These are phyloP conservation scores for Ochropleura plecta DNA, from an alignment of 2,888 invertebrate species.

Conservation along the genomic window DNA sequence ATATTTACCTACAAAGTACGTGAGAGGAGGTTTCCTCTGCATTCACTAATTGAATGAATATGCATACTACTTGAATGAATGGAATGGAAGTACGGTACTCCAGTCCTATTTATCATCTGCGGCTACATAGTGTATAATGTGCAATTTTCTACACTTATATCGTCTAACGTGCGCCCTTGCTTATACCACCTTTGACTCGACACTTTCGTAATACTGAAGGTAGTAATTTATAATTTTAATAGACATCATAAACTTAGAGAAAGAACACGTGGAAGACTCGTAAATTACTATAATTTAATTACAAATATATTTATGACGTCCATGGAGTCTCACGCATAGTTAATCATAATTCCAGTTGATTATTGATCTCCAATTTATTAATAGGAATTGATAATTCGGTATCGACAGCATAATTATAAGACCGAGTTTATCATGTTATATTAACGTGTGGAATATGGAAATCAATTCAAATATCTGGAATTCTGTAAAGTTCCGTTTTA, in stretches of 20 bases:
- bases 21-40: slow-evolving; percentile 19
- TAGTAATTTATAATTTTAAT: slow-evolving; percentile 40
- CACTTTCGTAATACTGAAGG: slow-evolving; percentile 17
- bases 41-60: slow-evolving; percentile 48
- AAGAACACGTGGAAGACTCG: slow-evolving; percentile 15
- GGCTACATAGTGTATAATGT: slow-evolving; percentile 18
- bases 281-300: slow-evolving; percentile 52
- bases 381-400: slow-evolving; percentile 43
- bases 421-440: slow-evolving; percentile 31
- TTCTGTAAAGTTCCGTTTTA: slow-evolving; percentile 48
- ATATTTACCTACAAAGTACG: slow-evolving; percentile 38
- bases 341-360: slow-evolving; percentile 29
- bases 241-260: slow-evolving; percentile 39
- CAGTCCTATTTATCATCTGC: slow-evolving; percentile 39
- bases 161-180: slow-evolving; percentile 3
- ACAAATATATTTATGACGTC: slow-evolving; percentile 33
- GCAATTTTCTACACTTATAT: slow-evolving; percentile 19
- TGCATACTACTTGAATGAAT: slow-evolving; percentile 45
- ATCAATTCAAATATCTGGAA: slow-evolving; percentile 40
- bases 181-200: slow-evolving; percentile 16
- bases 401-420: slow-evolving; percentile 35
- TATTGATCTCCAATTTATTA: slow-evolving; percentile 31
- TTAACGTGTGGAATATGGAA: slow-evolving; percentile 43
- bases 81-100: slow-evolving; percentile 35
- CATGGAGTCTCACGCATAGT: slow-evolving; percentile 29